These are phyloP conservation scores for Limulus polyphemus DNA, from an alignment of 2,888 invertebrate species.

Conservation along the genomic window DNA sequence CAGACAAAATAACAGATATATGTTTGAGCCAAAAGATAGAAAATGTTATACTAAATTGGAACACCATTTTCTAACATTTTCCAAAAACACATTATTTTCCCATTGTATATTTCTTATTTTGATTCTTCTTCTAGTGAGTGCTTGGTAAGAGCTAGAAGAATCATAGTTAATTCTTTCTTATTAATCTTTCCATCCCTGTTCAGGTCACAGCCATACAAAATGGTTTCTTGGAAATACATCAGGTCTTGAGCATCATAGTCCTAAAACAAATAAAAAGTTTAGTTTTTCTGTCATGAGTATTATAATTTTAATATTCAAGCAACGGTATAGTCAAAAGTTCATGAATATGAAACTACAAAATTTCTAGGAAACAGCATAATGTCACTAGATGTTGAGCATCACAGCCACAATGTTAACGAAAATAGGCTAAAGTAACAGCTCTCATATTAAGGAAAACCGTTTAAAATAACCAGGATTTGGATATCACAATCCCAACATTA, in stretches of 20 bases:
- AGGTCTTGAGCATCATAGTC: slow-evolving; percentile 37
- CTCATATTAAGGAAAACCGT: too few relatives aligned
- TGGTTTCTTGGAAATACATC: slow-evolving; percentile 34
- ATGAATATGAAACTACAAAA: background rate
- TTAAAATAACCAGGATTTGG: too few relatives aligned
- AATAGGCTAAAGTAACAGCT: too few relatives aligned
- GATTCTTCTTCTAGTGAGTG: background rate
- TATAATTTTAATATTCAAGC: background rate
- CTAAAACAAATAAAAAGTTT: slow-evolving; percentile 25
- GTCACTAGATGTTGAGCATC: background rate
- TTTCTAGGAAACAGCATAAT: background rate
- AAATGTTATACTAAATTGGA: too few relatives aligned
- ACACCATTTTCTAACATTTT: too few relatives aligned
- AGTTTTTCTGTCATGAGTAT: background rate
- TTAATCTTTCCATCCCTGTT: slow-evolving; percentile 39
- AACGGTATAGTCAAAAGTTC: background rate
- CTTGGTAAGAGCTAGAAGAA: slow-evolving; percentile 30
- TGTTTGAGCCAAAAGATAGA: too few relatives aligned
- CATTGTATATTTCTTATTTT: too few relatives aligned
- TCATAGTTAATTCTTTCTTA: slow-evolving; percentile 37
- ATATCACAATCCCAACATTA: too few relatives aligned
- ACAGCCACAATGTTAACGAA: too few relatives aligned
- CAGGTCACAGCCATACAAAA: slow-evolving; percentile 37
- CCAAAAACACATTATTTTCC: too few relatives aligned
- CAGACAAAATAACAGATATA: too few relatives aligned